Evolutionary conservation across 2,888 invertebrate genomes (phyloP).

Genomic region (Lasioglossum vierecki): DNA sequence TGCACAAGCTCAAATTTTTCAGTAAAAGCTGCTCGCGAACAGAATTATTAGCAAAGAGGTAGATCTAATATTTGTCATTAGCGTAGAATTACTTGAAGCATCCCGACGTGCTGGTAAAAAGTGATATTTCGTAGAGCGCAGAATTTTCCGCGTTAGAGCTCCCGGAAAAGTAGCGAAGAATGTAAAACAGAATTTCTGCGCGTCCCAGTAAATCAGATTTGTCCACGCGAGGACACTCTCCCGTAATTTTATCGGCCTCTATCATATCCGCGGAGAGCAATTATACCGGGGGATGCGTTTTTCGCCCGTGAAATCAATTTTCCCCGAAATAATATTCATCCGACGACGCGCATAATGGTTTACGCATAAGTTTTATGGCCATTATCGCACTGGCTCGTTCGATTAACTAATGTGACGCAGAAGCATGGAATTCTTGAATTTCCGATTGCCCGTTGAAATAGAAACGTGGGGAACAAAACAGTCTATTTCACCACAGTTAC

Average conservation of each 20-base stretch:
- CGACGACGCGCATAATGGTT: too few relatives aligned
- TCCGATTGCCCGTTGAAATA: neutral
- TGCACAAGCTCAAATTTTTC: neutral
- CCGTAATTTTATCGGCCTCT: conserved; percentile 8
- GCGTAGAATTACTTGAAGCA: neutral
- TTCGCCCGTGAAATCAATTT: neutral
- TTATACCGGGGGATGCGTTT: neutral
- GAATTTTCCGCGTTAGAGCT: neutral
- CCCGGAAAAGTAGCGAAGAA: neutral
- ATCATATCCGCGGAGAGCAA: neutral
- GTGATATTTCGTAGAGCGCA: neutral
- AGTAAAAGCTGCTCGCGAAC: neutral
- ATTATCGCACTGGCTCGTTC: neutral
- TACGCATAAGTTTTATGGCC: neutral
- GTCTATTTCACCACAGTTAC: neutral
- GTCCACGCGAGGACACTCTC: neutral
- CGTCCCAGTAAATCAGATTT: conserved; percentile 15
- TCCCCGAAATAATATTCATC: neutral
- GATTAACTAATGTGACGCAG: neutral
- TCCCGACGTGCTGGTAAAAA: neutral
- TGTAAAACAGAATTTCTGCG: neutral
- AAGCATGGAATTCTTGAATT: neutral
- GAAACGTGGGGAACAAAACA: neutral
- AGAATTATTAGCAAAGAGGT: neutral
- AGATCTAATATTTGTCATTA: neutral